Percentiles rank a stretch among this genome's conserved stretches.
Conservation (phyloP, 2,113 vertebrate species). For the Malaclemys terrapin region DNA sequence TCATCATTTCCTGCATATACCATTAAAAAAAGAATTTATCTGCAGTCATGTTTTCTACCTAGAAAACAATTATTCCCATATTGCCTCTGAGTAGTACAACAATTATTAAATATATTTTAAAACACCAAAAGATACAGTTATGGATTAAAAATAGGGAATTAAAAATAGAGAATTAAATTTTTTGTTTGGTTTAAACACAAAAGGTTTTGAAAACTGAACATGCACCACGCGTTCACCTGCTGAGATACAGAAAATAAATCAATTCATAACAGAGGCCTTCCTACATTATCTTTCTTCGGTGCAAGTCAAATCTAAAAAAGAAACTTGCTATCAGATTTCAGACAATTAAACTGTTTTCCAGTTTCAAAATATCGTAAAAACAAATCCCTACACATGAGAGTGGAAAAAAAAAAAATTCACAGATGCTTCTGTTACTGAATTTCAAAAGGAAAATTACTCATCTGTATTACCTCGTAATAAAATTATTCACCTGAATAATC, state of each 20-base stretch:
- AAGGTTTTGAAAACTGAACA: not conserved
- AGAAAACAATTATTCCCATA: not conserved
- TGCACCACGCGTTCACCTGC: rapidly evolving
- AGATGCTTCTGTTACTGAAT: not conserved
- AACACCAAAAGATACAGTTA: not conserved
- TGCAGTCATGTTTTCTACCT: not conserved
- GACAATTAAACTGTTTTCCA: not conserved
- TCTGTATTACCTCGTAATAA: not conserved
- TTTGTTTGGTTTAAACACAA: not conserved
- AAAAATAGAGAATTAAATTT: not conserved
- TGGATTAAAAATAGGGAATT: not conserved
- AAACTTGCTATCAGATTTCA: not conserved
- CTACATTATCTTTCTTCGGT: not conserved
- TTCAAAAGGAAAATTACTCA: not conserved
- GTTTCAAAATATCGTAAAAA: not conserved
- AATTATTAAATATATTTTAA: not conserved
- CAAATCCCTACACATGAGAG: not conserved
- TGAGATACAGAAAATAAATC: not conserved
- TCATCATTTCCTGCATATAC: not conserved
- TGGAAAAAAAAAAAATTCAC: not conserved
- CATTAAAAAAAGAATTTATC: not conserved
- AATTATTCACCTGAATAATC: not conserved
- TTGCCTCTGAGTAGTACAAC: not conserved
- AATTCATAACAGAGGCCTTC: not conserved
- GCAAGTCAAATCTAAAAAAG: not conserved